phyloP scores from a whole-genome alignment of 2,113 vertebrate species.

The Pipa parva region DNA sequence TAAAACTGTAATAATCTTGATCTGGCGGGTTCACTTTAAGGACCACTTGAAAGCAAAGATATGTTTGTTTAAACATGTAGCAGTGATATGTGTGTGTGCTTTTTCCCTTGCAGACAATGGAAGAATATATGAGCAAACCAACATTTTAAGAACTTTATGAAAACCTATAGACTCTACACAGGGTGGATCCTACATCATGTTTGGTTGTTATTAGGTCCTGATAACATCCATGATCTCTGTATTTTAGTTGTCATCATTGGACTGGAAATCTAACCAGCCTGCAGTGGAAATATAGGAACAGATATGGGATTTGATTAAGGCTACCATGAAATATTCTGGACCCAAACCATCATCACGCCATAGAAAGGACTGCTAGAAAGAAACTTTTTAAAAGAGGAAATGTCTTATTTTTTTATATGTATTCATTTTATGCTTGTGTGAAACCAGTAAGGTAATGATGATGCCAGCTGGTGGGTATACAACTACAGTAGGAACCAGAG shows the following conservation, averaged over 20 bases:
- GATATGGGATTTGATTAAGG: background rate
- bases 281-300: background rate
- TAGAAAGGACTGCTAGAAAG: background rate
- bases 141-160: slow-evolving; percentile 63
- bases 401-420: slow-evolving; percentile 39
- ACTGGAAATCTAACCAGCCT: background rate
- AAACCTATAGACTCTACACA: background rate
- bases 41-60: too few species aligned
- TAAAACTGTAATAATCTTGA: too few species aligned
- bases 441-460: background rate
- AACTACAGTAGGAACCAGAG: background rate
- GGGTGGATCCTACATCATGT: background rate
- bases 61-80: too few species aligned
- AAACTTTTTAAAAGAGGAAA: slow-evolving; percentile 31
- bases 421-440: slow-evolving; percentile 19
- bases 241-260: slow-evolving; percentile 13
- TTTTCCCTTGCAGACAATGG: slow-evolving; percentile 76
- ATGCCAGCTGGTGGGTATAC: background rate
- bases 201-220: background rate
- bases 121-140: slow-evolving; percentile 90
- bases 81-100: too few species aligned
- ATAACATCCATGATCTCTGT: background rate
- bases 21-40: too few species aligned
- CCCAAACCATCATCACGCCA: background rate
- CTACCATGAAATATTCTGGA: slow-evolving; percentile 11